Base-by-base conservation (phyloP, 1,140 invertebrate genomes). In the Pentalonia nigronervosa region DNA sequence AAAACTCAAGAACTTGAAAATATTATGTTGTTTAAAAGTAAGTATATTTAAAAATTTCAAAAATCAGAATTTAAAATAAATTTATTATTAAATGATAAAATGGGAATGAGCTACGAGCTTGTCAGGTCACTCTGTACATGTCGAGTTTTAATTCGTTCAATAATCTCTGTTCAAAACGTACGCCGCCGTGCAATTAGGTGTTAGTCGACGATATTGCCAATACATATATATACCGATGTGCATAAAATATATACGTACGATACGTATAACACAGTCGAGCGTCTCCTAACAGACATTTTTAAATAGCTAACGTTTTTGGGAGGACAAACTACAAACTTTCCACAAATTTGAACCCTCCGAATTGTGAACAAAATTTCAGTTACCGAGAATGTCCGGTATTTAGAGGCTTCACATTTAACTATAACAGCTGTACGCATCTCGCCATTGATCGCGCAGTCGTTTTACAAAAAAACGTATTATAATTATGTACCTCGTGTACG, bases 81-180 rank as follows among this genome's bases (percentile, higher is more conserved):
- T 67, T 30, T 1, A 14, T 56, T 23, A 20, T 56, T 8, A 23
- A 56, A 56, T n/a, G 0, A 67, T n/a, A 67, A 14, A 67, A 67
- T 3, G 11, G 0, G 11, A 1, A 11, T 4, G 30, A 7, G 8
- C 25, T 7, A 1, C 25, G 25, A n/a, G 11, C 11, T n/a, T 8
- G 11, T 14, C 14, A 9, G 3, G 11, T n/a, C 0, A 25, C 60
- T n/a, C 30, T 67, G 30, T n/a, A n/a, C 17, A 17, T 4, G 11
- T 30, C 11, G 25, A 30, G 25, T 30, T 11, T 60, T 9, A 8
- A 3, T 60, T 60, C 9, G 9, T 60, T 60, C 25, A 60, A 25
- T 60, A 60, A 60, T 30, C 25, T 30, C 7, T 30, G 8, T 30
- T 60, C 0, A 9, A 30, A 30, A 60, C 25, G 9, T 11, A 60